Evolutionary conservation across 1,140 invertebrate species (phyloP).

Genomic region (Alviniconcha marisindica): DNA sequence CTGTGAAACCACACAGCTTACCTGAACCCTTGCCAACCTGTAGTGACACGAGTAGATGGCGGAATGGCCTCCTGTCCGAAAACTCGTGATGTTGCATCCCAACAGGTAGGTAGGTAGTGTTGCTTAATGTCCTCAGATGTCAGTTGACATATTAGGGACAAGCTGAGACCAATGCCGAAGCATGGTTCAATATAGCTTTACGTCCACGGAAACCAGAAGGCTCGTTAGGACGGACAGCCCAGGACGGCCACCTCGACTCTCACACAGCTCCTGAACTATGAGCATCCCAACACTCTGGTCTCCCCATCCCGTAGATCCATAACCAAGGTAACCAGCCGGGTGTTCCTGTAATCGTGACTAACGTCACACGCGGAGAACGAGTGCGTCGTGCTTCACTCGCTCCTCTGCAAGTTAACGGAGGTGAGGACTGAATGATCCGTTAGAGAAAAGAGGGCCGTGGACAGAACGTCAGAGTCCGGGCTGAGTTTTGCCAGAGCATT

Average conservation of each 20-base stretch:
- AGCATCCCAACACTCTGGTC: background rate
- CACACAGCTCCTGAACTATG: no score
- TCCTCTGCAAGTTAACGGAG: slow-evolving; percentile 21
- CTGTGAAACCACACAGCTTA: no score
- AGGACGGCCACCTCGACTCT: no score
- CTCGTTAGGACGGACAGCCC: no score
- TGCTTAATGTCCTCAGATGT: no score
- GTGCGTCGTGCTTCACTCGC: background rate
- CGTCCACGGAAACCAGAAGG: no score
- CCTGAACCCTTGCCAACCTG: background rate
- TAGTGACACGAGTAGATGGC: background rate
- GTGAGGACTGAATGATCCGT: background rate
- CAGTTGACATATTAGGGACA: no score
- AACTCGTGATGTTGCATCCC: slow-evolving; percentile 19
- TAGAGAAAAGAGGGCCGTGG: background rate
- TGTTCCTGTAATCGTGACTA: background rate
- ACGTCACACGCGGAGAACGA: background rate
- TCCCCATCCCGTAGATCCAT: slow-evolving; percentile 8
- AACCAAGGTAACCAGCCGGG: background rate
- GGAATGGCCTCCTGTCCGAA: background rate
- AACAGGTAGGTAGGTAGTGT: no score
- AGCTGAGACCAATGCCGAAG: no score
- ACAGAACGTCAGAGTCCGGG: background rate
- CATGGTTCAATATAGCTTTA: no score
- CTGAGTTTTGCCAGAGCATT: background rate